A percentile compares a stretch with the other conserved stretches of the same genome.
phyloP scores from a whole-genome alignment of 2,888 invertebrate genomes.

The Agonopterix heracliana region DNA sequence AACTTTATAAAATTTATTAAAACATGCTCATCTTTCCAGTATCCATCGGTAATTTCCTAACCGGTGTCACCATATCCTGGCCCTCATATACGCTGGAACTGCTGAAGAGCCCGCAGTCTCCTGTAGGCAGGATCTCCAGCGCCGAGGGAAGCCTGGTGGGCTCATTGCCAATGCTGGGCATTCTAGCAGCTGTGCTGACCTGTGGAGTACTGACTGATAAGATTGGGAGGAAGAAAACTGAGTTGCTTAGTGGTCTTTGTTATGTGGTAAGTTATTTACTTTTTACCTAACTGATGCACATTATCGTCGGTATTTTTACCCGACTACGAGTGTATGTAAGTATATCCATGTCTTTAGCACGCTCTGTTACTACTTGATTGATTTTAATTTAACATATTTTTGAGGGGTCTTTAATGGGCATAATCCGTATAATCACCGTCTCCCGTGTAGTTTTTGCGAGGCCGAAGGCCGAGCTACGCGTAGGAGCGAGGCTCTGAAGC shows the following conservation, averaged over 20 bases:
- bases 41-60: constrained; percentile 15
- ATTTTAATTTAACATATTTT: no score
- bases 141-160: constrained; percentile 27
- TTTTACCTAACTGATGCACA: no score
- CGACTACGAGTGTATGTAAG: no score
- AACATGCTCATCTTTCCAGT: constrained; percentile 20
- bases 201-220: constrained; percentile 23
- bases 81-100: constrained; percentile 27
- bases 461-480: no score
- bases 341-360: no score
- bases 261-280: constrained; percentile 24
- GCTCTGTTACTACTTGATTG: no score
- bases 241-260: constrained; percentile 21
- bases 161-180: constrained; percentile 30
- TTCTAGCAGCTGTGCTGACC: constrained; percentile 16
- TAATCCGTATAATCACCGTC: no score
- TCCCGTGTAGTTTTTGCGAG: no score
- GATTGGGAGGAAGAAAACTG: constrained; percentile 30
- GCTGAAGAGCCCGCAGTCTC: constrained; percentile 23
- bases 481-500: no score
- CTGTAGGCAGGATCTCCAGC: constrained; percentile 11
- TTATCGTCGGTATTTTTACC: no score
- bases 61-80: constrained; percentile 24
- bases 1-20: no score
- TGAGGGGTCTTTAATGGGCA: no score